Base-by-base conservation (phyloP, 2,797 vertebrate genomes). In the Sandelia bainsii region DNA sequence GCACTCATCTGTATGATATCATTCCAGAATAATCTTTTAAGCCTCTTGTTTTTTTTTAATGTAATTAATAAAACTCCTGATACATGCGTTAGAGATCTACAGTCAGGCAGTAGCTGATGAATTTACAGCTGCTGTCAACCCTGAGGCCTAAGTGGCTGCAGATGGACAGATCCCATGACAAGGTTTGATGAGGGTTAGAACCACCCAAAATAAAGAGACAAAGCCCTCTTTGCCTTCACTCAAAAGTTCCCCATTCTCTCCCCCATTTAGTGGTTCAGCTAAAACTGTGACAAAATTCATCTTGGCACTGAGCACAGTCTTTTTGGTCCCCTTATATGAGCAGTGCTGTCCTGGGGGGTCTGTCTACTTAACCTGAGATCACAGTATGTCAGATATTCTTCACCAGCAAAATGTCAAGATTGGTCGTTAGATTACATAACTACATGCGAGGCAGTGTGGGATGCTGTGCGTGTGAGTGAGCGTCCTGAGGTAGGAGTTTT, bases 11-110 rank as follows among this genome's bases (percentile, higher is more conserved):
- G 68, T 77, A 89, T 83, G 80, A 86, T 87, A 93, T 93, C 87
- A 84, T 75, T 86, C 77, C 74, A 72, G 57, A 89, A 82, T 90
- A 93, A 93, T 91, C 91, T 87, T 85, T 91, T 91, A 93, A 93
- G 83, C 91, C 89, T 90, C 86, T 89, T 92, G 88, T 25, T 92
- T 86, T 79, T 92, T 91, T 90, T 92, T 90, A 90, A 86, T 88
- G 85, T 93, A 91, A 95, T 93, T 91, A 93, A 92, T 83, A 88
- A 87, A 89, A 90, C 57, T 79, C 72, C 60, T 3, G 45, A 82
- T 86, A 77, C 51, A 79, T 83, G 48, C 37, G 52, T 73, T 59
- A 8, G 46, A 78, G 80, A 77, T 63, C 58, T 69, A 49, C 65
- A 63, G 52, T 27, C 54, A 56, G 59, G 63, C 65, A 53, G 58